Conservation (phyloP, 2,888 invertebrate species). For the Cephalotes varians region DNA sequence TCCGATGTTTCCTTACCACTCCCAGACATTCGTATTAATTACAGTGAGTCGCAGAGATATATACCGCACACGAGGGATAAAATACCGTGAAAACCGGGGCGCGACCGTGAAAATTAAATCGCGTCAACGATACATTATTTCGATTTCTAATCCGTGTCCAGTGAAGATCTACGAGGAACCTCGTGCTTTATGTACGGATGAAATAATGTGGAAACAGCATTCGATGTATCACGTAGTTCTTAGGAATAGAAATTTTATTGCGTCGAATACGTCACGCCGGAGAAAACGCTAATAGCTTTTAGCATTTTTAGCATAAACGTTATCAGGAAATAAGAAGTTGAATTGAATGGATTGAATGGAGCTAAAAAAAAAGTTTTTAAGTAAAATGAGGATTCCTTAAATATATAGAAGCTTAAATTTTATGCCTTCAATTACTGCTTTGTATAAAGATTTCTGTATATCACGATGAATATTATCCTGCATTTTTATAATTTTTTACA, state of each 20-base stretch:
- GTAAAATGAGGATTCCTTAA: no score
- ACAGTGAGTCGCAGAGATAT: slow-evolving; percentile 9
- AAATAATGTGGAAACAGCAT: background rate
- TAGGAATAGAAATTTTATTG: background rate
- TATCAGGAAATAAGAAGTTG: background rate
- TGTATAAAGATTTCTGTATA: no score
- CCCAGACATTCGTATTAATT: slow-evolving; percentile 46
- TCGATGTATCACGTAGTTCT: background rate
- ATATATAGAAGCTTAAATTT: background rate
- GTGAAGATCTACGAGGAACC: background rate
- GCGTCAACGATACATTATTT: slow-evolving; percentile 23
- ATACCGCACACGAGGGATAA: background rate
- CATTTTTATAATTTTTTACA: background rate
- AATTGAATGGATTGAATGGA: background rate
- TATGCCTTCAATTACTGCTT: background rate
- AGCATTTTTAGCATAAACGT: background rate
- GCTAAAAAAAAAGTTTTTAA: background rate
- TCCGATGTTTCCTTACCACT: slow-evolving; percentile 23
- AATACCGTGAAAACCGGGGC: background rate
- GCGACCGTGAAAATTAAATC: slow-evolving; percentile 54
- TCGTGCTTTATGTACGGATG: background rate
- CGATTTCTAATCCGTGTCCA: slow-evolving; percentile 66
- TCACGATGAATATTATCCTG: background rate
- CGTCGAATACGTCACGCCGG: background rate
- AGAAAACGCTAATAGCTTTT: background rate